Evolutionary conservation across 2,113 vertebrate genomes (phyloP), one percentile per base, ranked within the genome.

Genomic region (Apodemus speciosus): DNA sequence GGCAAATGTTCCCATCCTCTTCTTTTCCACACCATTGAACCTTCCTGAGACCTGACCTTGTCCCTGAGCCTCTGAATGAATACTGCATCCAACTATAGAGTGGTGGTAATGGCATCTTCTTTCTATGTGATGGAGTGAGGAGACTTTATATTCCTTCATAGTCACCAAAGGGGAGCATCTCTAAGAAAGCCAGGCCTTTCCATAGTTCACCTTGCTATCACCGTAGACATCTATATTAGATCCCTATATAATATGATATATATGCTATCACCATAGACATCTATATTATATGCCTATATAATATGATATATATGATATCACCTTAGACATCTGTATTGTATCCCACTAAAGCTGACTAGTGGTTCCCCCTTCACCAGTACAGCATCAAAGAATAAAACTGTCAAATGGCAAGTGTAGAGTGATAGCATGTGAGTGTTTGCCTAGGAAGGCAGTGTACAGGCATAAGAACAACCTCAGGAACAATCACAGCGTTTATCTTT

Each of bases 131-230:
- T 56, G 32, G 38, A 23, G 6, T 4, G 38, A 81, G 18, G 60
- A 32, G 38, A 2, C 2, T 71, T 79, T 89, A n/a, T 56, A 14
- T 64, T 72, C 58, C 32, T 92, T 75, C 60, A 35, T 7, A 53
- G 10, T 86, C 46, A 49, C n/a, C 7, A 46, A 81, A 51, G 21
- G 6, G n/a, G 14, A 73, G 15, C 21, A 35, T 16, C 40, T 77
- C 51, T 64, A 91, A 56, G 85, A 43, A 86, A 23, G n/a, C 15
- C 15, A 95, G 40, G 23, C 9, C 62, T 90, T 92, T 85, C 84
- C 64, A 38, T 51, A 66, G 58, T 76, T 62, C 21, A 58, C 6
- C 40, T 3, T 56, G 58, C 84, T 30, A 7, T 23, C 30, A 49
- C 3, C 8, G 91, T 73, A 27, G 71, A 88, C 58, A 53, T 8